Base-by-base conservation (phyloP, 1,140 invertebrate genomes). In the roundworm (Caenorhabditis elegans) region DNA sequence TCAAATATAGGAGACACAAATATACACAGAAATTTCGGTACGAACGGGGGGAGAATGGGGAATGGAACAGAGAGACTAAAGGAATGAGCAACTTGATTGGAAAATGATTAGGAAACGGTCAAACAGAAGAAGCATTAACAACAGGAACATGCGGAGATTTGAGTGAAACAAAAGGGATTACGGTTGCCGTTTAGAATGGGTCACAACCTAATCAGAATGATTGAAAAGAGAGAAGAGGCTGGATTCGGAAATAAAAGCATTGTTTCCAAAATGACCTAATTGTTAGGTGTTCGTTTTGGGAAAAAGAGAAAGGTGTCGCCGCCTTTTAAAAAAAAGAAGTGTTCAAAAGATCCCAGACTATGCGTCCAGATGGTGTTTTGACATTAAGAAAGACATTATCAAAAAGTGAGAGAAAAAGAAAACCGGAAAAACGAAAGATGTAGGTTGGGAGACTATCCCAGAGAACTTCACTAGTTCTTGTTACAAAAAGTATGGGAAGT, bases 251-350 rank as follows among this genome's bases (percentile, higher is more conserved):
- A 34, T 34, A 60, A 60, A 53, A n/a, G 28, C 53, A 34, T 60
- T 60, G 53, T 60, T 60, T 70, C 60, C n/a, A 70, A 43, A 70
- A 39, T 70, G 60, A 70, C 60, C 60, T 39, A 70, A 70, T 70
- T 70, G 60, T 70, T 24, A 70, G 60, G 60, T 39, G 60, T 70
- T 60, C 53, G 53, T 60, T 70, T 70, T 70, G 60, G 34, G 60
- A 43, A 39, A 22, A 39, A 70, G 31, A n/a, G 43, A 70, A n/a
- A 70, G 34, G 60, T 60, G 53, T 60, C 53, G 53, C 26, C 53
- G 13, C 22, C 47, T n/a, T n/a, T n/a, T n/a, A 43, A 43, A 15
- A 43, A 43, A 15, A 43, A 43, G 39, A 43, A 43, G 51, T 39
- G 26, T 17, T 60, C 13, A 31, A 28, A 60, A 60, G 53, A 31